Base-by-base conservation (phyloP, 2,797 vertebrate genomes). In the Acridotheres tristis region DNA sequence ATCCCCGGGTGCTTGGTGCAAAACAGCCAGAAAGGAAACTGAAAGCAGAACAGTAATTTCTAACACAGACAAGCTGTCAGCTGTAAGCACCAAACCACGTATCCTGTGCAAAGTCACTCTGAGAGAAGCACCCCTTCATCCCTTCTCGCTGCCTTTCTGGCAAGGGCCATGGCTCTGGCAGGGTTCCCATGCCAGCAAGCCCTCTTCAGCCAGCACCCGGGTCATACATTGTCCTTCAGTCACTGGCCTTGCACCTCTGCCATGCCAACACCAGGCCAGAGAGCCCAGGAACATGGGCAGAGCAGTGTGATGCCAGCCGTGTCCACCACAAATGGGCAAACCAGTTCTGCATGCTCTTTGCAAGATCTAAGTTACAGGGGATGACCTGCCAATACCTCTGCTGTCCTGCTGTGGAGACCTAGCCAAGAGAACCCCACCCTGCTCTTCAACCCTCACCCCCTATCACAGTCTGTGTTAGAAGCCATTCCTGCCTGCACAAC, bases 131-230 rank as follows among this genome's bases (percentile, higher is more conserved):
- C 8, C 18, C 50, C 32, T 14, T 42, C 38, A 30, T 7, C 38
- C 11, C 21, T 59, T 42, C 59, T 27, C 0, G 0, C 19, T 50
- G 23, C 45, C 65, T 7, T 74, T 54, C 48, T 9, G 5, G 16
- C 0, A 0, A 62, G 2, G 1, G 10, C 58, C 63, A 72, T 0
- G 0, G 16, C 63, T 22, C 53, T 20, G 30, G 40, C 1, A 7
- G 21, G 0, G 0, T 9, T 59, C 10, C 40, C 59, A 15, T 4
- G 34, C 12, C 71, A 85, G 15, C 42, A 58, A 75, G 9, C 15
- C 23, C 50, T 53, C 36, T 61, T 45, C 68, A 22, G 16, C 9
- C 8, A 2, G 53, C 45, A 68, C 29, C 30, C 6, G 11, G 23
- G 34, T 90, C 11, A 8, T 26, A 18, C 8, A 4, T 15, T 29